Conservation (phyloP, 2,797 vertebrate species). For the Denticeps clupeoides region DNA sequence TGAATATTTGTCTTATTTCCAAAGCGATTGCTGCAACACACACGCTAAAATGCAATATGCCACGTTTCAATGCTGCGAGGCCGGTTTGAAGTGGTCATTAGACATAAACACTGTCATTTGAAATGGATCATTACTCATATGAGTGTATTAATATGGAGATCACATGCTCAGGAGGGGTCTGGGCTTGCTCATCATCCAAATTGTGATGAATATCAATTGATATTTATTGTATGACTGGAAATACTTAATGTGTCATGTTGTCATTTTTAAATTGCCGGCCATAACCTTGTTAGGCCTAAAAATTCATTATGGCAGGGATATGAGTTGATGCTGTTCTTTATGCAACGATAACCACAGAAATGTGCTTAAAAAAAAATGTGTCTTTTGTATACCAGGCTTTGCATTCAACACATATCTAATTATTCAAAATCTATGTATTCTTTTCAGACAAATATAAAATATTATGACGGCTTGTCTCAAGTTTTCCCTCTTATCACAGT, state of each 20-base stretch:
- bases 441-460: conserved; percentile 35
- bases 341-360: conserved; percentile 41
- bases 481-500: too few species aligned
- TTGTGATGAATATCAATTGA: conserved; percentile 43
- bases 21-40: too few species aligned
- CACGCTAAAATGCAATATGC: not conserved
- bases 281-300: conserved; percentile 41
- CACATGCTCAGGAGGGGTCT: conserved; percentile 40
- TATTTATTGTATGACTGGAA: conserved; percentile 37
- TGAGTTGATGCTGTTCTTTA: conserved; percentile 40
- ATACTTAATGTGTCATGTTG: conserved; percentile 46
- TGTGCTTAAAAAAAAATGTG: conserved; percentile 38
- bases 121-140: conserved; percentile 42
- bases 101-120: conserved; percentile 38
- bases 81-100: conserved; percentile 38
- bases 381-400: conserved; percentile 33
- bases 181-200: conserved; percentile 37
- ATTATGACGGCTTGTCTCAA: too few species aligned
- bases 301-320: conserved; percentile 47
- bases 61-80: conserved; percentile 11
- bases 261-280: conserved; percentile 43
- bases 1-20: too few species aligned
- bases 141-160: conserved; percentile 45
- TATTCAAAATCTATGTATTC: too few species aligned
- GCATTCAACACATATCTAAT: too few species aligned